phyloP scores from a whole-genome alignment of 2,888 invertebrate species.

The Aplocera efformata region DNA sequence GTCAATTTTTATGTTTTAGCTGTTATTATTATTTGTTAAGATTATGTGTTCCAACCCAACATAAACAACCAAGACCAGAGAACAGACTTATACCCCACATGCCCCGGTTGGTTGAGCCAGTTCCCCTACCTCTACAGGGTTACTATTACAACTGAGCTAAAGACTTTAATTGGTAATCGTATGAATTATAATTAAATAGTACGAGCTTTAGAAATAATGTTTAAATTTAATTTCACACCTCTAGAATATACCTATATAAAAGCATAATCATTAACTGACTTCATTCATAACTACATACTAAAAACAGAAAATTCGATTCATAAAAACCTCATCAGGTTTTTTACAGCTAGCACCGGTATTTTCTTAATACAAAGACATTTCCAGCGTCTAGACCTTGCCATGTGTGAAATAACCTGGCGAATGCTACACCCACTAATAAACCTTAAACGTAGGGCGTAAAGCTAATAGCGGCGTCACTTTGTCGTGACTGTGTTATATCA shows the following conservation, averaged over 20 bases:
- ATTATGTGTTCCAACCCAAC: too few species aligned
- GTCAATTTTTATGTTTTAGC: too few species aligned
- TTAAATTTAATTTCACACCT: slow-evolving; percentile 79
- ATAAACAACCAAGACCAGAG: too few species aligned
- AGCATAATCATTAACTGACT: neutral
- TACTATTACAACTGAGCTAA: too few species aligned
- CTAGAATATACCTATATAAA: slow-evolving; percentile 31
- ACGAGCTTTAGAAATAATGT: too few species aligned
- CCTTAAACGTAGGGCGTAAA: slow-evolving; percentile 70
- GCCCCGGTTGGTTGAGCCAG: too few species aligned
- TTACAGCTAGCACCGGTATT: slow-evolving; percentile 37
- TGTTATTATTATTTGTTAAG: too few species aligned
- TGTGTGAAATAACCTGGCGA: slow-evolving; percentile 73
- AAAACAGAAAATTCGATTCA: slow-evolving; percentile 28
- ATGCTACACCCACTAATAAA: slow-evolving; percentile 72
- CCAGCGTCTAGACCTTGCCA: slow-evolving; percentile 68
- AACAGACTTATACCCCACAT: too few species aligned
- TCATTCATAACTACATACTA: slow-evolving; percentile 17
- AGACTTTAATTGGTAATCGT: too few species aligned
- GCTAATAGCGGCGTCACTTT: slow-evolving; percentile 70
- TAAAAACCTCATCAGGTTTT: slow-evolving; percentile 29
- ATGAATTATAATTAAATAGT: too few species aligned
- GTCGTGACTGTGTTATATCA: slow-evolving; percentile 65
- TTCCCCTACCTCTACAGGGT: too few species aligned
- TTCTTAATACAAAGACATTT: slow-evolving; percentile 60